Evolutionary conservation across 2,888 invertebrate species (phyloP).

Genomic region (Ormia ochracea): DNA sequence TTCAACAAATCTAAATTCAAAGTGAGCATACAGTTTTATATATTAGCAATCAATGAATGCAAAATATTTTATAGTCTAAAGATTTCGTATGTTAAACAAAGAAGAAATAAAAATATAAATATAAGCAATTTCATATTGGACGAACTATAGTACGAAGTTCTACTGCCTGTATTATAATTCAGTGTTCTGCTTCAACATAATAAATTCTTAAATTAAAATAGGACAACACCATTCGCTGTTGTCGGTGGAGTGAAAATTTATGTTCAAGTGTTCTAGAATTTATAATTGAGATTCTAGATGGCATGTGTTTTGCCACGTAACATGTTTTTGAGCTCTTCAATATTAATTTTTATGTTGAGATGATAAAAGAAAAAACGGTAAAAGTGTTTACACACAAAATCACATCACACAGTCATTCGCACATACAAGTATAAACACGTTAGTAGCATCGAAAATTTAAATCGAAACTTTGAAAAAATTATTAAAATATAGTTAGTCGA

Average conservation of each 20-base stretch:
- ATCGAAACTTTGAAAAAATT: no score
- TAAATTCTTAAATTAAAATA: not conserved
- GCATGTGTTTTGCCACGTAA: not conserved
- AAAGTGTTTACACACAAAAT: not conserved
- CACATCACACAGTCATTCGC: not conserved
- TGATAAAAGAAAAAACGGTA: not conserved
- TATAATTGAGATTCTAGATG: not conserved
- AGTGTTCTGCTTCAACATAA: not conserved
- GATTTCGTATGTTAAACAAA: no score
- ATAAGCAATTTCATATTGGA: no score
- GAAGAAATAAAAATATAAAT: no score
- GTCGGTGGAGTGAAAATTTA: not conserved
- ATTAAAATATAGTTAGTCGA: no score
- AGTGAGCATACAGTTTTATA: no score
- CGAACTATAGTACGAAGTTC: no score
- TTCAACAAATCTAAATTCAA: no score
- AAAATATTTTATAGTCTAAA: no score
- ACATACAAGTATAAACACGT: not conserved
- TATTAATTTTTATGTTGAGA: not conserved
- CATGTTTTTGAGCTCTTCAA: not conserved
- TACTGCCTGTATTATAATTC: no score
- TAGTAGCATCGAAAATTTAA: no score
- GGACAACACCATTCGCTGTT: not conserved
- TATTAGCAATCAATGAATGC: no score
- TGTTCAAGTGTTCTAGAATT: not conserved